These are phyloP conservation scores for Mola mola DNA, from an alignment of 2,113 vertebrate genomes.

Conservation along the genomic window DNA sequence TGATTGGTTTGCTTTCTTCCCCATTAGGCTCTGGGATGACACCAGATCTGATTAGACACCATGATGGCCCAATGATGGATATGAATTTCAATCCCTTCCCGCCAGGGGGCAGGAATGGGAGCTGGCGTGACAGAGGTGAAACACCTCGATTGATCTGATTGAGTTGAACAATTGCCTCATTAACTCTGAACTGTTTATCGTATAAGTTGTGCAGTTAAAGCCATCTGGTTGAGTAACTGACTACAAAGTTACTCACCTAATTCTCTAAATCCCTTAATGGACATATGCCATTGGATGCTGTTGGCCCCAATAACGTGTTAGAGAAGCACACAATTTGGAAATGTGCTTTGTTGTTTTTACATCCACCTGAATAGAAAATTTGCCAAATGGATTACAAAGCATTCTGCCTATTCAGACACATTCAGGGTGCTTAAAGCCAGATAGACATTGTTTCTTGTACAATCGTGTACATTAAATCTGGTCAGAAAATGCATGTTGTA, in stretches of 20 bases:
- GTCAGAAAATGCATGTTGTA: too few species aligned
- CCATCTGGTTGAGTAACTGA: constrained; percentile 6
- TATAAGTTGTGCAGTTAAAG: constrained; percentile 21
- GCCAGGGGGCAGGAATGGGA: constrained; percentile 76
- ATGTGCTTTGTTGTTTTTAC: background rate
- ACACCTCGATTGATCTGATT: constrained; percentile 67
- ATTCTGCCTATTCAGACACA: background rate
- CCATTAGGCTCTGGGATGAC: constrained; percentile 74
- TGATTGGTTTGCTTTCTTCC: constrained; percentile 78
- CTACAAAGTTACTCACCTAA: background rate
- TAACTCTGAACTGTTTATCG: constrained; percentile 22
- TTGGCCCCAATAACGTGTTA: background rate
- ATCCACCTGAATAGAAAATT: too few species aligned
- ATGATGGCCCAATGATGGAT: constrained; percentile 80
- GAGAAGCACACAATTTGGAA: background rate
- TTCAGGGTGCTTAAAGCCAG: too few species aligned
- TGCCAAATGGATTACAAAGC: background rate
- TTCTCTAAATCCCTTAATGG: background rate
- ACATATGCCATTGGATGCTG: background rate
- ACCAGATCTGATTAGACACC: constrained; percentile 78
- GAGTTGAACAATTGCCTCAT: constrained; percentile 43
- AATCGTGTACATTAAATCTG: too few species aligned
- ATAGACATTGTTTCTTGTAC: too few species aligned
- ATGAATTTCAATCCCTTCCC: constrained; percentile 80
- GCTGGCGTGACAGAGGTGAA: constrained; percentile 80